Conservation (phyloP, 1,140 invertebrate species). For the Meloidogyne hapla region DNA sequence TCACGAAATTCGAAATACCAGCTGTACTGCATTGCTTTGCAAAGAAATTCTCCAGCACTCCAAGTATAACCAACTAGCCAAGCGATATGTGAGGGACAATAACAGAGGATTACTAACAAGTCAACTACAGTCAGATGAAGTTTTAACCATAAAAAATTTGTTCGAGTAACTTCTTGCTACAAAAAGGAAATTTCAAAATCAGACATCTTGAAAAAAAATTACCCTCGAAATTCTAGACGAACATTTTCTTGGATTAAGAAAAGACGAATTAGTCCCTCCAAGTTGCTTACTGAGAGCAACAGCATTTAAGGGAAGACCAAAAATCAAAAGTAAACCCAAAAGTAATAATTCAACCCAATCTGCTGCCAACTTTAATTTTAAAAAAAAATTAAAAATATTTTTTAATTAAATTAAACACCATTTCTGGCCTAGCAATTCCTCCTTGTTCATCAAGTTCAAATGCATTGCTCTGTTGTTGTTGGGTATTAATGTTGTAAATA, state of each 20-base stretch:
- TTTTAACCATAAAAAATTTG: constrained; percentile 48
- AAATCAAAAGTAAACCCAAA: constrained; percentile 32
- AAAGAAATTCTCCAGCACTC: constrained; percentile 49
- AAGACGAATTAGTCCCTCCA: background rate
- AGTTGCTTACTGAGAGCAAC: constrained; percentile 40
- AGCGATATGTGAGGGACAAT: constrained; percentile 50
- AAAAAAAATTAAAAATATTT: background rate
- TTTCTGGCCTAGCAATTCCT: constrained; percentile 22
- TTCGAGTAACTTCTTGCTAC: constrained; percentile 51
- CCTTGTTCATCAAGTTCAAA: constrained; percentile 22
- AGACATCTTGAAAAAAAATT: background rate
- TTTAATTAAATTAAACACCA: background rate
- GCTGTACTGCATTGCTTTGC: constrained; percentile 48
- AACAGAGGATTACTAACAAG: constrained; percentile 44
- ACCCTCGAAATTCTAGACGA: constrained; percentile 22
- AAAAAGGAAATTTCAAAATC: constrained; percentile 8
- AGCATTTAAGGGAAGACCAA: constrained; percentile 42
- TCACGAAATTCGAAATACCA: constrained; percentile 30
- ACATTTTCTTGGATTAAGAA: constrained; percentile 30
- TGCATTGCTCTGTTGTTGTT: background rate
- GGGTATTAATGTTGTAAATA: background rate
- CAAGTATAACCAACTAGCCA: constrained; percentile 51
- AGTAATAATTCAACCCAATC: constrained; percentile 48
- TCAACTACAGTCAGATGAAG: constrained; percentile 53
- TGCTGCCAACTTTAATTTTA: constrained; percentile 24